Evolutionary conservation across 2,888 invertebrate species (phyloP).

Genomic region (Synergus umbraculus): DNA sequence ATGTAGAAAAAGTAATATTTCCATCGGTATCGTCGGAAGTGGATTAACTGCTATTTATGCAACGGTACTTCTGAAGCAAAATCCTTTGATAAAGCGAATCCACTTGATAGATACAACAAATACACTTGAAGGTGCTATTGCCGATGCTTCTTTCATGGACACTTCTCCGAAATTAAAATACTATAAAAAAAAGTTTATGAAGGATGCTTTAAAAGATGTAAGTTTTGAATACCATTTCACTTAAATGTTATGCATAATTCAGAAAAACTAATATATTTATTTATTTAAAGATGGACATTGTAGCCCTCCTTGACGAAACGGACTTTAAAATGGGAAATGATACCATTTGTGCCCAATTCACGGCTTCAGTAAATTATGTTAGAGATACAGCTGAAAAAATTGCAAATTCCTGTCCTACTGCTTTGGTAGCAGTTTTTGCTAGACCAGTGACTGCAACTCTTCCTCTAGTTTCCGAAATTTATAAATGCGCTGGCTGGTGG

Average conservation of each 20-base stretch:
- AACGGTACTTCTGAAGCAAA: constrained; percentile 69
- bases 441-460: constrained; percentile 69
- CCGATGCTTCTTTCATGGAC: constrained; percentile 66
- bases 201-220: constrained; percentile 61
- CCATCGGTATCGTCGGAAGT: constrained; percentile 70
- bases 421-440: constrained; percentile 68
- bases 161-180: constrained; percentile 64
- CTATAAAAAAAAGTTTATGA: constrained; percentile 59
- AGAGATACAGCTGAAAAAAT: constrained; percentile 62
- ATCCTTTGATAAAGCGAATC: constrained; percentile 63
- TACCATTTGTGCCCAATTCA: constrained; percentile 61
- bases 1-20: constrained; percentile 49
- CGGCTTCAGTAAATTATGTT: constrained; percentile 61
- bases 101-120: constrained; percentile 64
- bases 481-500: constrained; percentile 60
- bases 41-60: constrained; percentile 63
- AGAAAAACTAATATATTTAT: background rate
- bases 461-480: constrained; percentile 69
- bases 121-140: constrained; percentile 55
- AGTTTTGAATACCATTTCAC: constrained; percentile 23
- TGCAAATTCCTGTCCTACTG: constrained; percentile 61
- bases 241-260: background rate
- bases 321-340: constrained; percentile 56
- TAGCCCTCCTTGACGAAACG: constrained; percentile 71
- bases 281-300: constrained; percentile 63